These are phyloP conservation scores for Valencia hispanica DNA, from an alignment of 2,797 vertebrate species.

Conservation along the genomic window DNA sequence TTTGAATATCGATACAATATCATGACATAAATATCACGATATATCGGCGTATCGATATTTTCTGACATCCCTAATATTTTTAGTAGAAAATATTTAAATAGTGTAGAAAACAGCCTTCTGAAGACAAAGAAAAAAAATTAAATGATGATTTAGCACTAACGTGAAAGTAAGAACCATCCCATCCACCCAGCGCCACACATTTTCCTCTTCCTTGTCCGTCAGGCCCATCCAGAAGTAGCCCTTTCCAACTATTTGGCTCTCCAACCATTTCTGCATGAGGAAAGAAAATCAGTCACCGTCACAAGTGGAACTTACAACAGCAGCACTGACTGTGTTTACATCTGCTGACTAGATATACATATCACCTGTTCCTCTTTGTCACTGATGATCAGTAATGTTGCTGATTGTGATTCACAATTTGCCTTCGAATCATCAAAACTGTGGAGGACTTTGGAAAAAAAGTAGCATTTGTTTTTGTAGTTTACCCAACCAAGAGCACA, in stretches of 20 bases:
- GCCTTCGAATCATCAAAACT: slow-evolving; percentile 87
- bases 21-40: too few species aligned
- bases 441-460: slow-evolving; percentile 86
- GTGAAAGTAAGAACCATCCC: slow-evolving; percentile 85
- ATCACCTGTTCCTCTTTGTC: slow-evolving; percentile 90
- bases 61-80: too few species aligned
- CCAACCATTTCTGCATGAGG: slow-evolving; percentile 88
- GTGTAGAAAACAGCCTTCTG: not conserved
- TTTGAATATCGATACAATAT: too few species aligned
- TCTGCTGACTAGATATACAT: not conserved
- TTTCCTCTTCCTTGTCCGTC: slow-evolving; percentile 86
- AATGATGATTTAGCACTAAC: slow-evolving; percentile 77
- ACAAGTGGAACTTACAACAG: not conserved
- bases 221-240: slow-evolving; percentile 95
- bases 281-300: slow-evolving; percentile 40
- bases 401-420: slow-evolving; percentile 83
- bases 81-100: too few species aligned
- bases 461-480: slow-evolving; percentile 91
- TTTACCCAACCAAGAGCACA: slow-evolving; percentile 88
- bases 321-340: not conserved
- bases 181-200: slow-evolving; percentile 92
- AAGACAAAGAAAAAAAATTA: slow-evolving; percentile 3
- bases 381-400: slow-evolving; percentile 87
- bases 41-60: too few species aligned
- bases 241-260: slow-evolving; percentile 83